phyloP scores from a whole-genome alignment of 2,888 invertebrate genomes.

The Caenorhabditis afra region DNA sequence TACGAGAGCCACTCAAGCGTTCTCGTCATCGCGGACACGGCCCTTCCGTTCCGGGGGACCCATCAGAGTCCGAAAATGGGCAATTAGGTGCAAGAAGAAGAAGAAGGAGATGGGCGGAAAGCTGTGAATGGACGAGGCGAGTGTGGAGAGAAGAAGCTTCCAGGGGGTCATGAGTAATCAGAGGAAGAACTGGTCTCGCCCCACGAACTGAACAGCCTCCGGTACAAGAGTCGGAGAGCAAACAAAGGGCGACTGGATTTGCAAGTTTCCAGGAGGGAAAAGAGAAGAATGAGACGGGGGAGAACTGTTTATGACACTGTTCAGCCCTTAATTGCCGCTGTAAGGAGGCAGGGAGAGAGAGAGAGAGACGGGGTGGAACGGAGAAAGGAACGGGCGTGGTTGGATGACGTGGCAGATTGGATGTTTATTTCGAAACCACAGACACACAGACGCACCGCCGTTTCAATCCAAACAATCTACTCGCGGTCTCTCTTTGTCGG shows the following conservation, averaged over 20 bases:
- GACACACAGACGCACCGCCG: conserved; percentile 18
- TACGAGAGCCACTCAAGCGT: conserved; percentile 40
- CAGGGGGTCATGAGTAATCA: conserved; percentile 32
- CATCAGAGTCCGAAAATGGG: conserved; percentile 32
- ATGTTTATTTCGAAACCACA: conserved; percentile 35
- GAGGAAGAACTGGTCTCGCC: conserved; percentile 33
- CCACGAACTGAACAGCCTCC: conserved; percentile 17
- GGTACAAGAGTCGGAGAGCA: conserved; percentile 45
- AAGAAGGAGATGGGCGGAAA: background rate
- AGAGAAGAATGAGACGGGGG: background rate
- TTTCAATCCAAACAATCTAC: conserved; percentile 29
- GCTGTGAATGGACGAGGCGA: background rate
- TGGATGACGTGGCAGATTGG: conserved; percentile 16
- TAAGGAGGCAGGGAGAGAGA: background rate
- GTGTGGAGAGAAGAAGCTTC: background rate
- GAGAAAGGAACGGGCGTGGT: background rate
- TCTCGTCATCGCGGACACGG: conserved; percentile 19
- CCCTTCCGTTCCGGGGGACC: conserved; percentile 13
- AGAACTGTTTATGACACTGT: conserved; percentile 36
- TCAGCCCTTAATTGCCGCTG: conserved; percentile 45
- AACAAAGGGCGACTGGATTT: conserved; percentile 48
- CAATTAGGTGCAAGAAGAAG: conserved; percentile 42
- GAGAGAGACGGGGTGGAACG: conserved; percentile 22
- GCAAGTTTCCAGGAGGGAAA: conserved; percentile 2
- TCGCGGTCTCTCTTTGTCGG: conserved; percentile 10